Base-by-base conservation (phyloP, 2,797 vertebrate species). In the Thunnus albacares region DNA sequence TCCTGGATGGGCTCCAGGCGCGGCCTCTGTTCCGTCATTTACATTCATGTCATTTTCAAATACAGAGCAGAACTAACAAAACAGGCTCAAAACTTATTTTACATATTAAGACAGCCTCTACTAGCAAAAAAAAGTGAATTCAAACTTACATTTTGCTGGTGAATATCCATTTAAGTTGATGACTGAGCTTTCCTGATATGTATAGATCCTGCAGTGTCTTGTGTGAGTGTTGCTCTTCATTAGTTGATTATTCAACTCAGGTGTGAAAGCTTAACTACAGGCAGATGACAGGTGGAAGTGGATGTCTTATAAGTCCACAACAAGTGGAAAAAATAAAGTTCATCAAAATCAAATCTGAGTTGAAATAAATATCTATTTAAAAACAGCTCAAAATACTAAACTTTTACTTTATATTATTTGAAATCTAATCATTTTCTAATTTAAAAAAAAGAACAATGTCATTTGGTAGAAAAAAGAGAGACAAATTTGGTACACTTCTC, bases 1-100 rank as follows among this genome's bases (percentile, higher is more conserved):
- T 93, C 91, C 78, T 67, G 58, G 67, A 94, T 93, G n/a, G 87
- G n/a, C 71, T 85, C 83, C 87, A 93, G 72, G 18, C 1, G 2
- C 1, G 1, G 43, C 45, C 66, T 59, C 72, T 74, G 73, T 41
- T 55, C n/a, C 43, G 51, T 51, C 17, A 53, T 71, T 41, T 65
- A 6, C 15, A 63, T 53, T n/a, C 13, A 62, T n/a, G 53, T 55
- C 22, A 62, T 49, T 57, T 66, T 64, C 9, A 43, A 41, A 10
- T 41, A 41, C 26, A 76, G 2, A 43, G 24, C 14, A 43, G 18
- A 75, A 47, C 61, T 18, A 60, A 62, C 10, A 74, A 2, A 15
- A 18, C 13, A 41, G 8, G 1, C 13, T 11, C 1, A 28, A 14
- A 6, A 30, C 6, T 51, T 28, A 17, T 22, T 64, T 30, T 3